A percentile compares a stretch with the other conserved stretches of the same genome.
Evolutionary conservation across 2,888 invertebrate genomes (phyloP).

Genomic region (Nineta flava): DNA sequence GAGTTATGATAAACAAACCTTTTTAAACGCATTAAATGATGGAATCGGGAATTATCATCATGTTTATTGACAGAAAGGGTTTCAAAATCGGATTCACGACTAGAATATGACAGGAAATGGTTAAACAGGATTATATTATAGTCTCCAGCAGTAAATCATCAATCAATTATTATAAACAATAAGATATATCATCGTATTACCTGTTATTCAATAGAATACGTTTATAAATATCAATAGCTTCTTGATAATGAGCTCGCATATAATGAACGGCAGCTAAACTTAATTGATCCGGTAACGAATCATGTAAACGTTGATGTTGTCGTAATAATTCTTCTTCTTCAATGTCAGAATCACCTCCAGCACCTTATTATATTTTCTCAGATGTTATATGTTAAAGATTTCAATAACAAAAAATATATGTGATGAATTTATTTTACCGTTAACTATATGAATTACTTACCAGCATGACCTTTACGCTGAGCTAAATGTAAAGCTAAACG

Average conservation of each 20-base stretch:
- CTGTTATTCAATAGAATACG: conserved; percentile 80
- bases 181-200: conserved; percentile 33
- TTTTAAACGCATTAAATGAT: not conserved
- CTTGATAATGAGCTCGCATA: conserved; percentile 90
- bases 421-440: not conserved
- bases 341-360: conserved; percentile 1
- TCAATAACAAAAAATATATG: not conserved
- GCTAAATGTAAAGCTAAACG: conserved; percentile 83
- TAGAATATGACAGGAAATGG: not conserved
- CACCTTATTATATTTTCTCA: not conserved
- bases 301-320: conserved; percentile 70
- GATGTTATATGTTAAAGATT: too few species aligned
- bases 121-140: too few species aligned
- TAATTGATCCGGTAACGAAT: conserved; percentile 86
- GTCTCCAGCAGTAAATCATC: not conserved
- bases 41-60: conserved; percentile 1
- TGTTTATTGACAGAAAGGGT: not conserved
- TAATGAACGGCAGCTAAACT: conserved; percentile 94
- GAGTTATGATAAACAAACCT: not conserved
- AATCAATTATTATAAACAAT: conserved; percentile 7
- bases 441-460: not conserved
- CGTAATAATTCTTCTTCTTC: conserved; percentile 75
- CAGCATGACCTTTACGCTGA: conserved; percentile 29
- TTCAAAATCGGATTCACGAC: conserved; percentile 1
- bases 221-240: conserved; percentile 97